phyloP scores from a whole-genome alignment of 2,888 invertebrate species.

The Drosophila melanosoma region DNA sequence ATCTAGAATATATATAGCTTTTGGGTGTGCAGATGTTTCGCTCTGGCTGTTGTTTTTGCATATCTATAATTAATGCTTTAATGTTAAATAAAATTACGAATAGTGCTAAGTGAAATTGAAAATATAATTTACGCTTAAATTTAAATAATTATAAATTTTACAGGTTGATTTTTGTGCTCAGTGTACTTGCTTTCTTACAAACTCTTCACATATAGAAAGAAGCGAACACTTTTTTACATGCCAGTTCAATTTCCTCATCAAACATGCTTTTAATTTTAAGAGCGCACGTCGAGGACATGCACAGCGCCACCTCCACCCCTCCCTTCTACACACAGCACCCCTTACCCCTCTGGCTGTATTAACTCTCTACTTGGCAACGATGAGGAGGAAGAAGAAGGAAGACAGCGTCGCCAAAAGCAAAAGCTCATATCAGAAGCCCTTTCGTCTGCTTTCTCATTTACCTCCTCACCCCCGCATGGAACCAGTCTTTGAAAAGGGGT shows the following conservation, averaged over 20 bases:
- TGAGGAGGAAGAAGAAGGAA: constrained; percentile 15
- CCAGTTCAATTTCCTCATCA: constrained; percentile 79
- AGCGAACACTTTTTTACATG: constrained; percentile 44
- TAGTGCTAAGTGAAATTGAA: neutral
- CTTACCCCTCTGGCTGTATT: neutral
- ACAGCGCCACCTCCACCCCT: constrained; percentile 20
- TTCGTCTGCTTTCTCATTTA: constrained; percentile 68
- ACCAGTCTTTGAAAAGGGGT: constrained; percentile 72
- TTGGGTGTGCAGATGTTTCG: neutral
- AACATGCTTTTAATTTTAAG: constrained; percentile 79
- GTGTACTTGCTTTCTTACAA: constrained; percentile 11
- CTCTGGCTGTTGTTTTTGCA: neutral
- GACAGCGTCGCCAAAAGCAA: constrained; percentile 48
- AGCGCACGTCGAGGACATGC: constrained; percentile 66
- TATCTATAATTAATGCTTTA: neutral
- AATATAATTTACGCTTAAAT: neutral
- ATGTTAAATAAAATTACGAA: neutral
- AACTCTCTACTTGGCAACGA: constrained; percentile 18
- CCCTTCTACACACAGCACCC: neutral
- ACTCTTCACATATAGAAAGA: constrained; percentile 10
- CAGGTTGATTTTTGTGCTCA: neutral
- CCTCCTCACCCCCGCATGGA: neutral
- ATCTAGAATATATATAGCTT: rapidly evolving
- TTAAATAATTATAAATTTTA: neutral
- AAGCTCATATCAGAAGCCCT: constrained; percentile 68